phyloP scores from a whole-genome alignment of 2,113 vertebrate genomes.

The Notarius quadriscutis region DNA sequence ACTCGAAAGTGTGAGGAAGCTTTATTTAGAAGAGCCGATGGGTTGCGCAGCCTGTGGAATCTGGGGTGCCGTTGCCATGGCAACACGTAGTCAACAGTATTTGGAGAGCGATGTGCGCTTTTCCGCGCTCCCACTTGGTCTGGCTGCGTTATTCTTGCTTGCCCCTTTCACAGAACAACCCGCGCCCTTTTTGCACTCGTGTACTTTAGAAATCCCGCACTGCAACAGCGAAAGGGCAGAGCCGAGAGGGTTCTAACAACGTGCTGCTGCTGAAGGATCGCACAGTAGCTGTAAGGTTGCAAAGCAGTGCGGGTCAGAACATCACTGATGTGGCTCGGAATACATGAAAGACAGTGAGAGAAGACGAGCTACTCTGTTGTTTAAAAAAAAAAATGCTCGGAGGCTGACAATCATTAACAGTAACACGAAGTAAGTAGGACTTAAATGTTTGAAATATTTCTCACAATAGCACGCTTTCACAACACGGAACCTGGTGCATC shows the following conservation, averaged over 20 bases:
- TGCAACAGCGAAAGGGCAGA: slow-evolving; percentile 34
- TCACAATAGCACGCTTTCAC: neutral
- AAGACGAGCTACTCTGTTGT: neutral
- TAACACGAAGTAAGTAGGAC: neutral
- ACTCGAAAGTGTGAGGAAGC: slow-evolving; percentile 64
- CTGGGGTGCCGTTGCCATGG: slow-evolving; percentile 72
- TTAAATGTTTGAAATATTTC: neutral
- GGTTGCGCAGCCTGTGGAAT: slow-evolving; percentile 72
- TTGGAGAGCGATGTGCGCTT: slow-evolving; percentile 60
- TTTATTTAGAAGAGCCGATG: slow-evolving; percentile 79
- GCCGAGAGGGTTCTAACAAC: slow-evolving; percentile 26
- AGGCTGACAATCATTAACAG: slow-evolving; percentile 8
- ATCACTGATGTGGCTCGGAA: slow-evolving; percentile 32
- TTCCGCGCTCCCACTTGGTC: slow-evolving; percentile 66
- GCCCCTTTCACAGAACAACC: slow-evolving; percentile 43
- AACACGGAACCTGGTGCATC: neutral
- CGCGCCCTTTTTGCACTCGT: slow-evolving; percentile 64
- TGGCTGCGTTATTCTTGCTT: slow-evolving; percentile 63
- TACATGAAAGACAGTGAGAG: slow-evolving; percentile 27
- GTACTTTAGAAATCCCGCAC: slow-evolving; percentile 44
- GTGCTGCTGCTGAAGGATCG: slow-evolving; percentile 20
- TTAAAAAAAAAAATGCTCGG: neutral
- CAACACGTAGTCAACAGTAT: slow-evolving; percentile 79
- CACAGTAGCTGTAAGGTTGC: slow-evolving; percentile 25
- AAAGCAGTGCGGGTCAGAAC: slow-evolving; percentile 29